phyloP scores from a whole-genome alignment of 2,888 invertebrate genomes.

The Marronus borbonicus region DNA sequence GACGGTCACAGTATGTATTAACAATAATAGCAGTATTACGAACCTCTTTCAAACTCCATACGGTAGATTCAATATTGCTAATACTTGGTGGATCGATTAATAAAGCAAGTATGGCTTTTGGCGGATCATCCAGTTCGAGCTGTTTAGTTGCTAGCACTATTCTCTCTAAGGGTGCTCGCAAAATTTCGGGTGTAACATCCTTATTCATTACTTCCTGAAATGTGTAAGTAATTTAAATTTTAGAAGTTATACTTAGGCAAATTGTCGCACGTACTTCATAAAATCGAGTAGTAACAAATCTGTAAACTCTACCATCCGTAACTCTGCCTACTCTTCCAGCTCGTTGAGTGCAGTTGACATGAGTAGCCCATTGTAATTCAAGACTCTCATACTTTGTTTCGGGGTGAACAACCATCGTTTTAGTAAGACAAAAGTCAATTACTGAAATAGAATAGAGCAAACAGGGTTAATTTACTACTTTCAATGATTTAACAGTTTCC shows the following conservation, averaged over 20 bases:
- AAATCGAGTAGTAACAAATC: constrained; percentile 80
- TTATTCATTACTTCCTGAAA: constrained; percentile 71
- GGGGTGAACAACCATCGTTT: constrained; percentile 83
- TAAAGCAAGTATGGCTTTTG: constrained; percentile 83
- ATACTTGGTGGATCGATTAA: constrained; percentile 92
- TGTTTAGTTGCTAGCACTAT: constrained; percentile 87
- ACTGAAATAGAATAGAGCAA: constrained; percentile 74
- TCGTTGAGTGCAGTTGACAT: constrained; percentile 91
- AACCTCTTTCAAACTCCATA: constrained; percentile 89
- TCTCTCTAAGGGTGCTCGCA: constrained; percentile 85
- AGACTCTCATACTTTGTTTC: constrained; percentile 86
- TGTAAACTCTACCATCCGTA: constrained; percentile 87
- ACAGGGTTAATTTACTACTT: too few relatives aligned
- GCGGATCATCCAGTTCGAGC: constrained; percentile 85
- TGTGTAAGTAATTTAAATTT: constrained; percentile 11
- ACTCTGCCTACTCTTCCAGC: constrained; percentile 93
- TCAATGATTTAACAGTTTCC: too few relatives aligned
- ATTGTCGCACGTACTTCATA: constrained; percentile 72
- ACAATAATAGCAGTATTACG: neutral
- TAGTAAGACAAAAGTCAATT: constrained; percentile 95
- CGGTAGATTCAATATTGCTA: constrained; percentile 84
- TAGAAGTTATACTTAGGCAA: too few relatives aligned
- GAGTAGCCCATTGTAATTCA: constrained; percentile 89
- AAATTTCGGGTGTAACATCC: constrained; percentile 82
- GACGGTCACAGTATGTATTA: too few relatives aligned